Evolutionary conservation across 1,140 invertebrate species (phyloP), one percentile per base, ranked within the genome.

Genomic region (Zaprionus inermis): DNA sequence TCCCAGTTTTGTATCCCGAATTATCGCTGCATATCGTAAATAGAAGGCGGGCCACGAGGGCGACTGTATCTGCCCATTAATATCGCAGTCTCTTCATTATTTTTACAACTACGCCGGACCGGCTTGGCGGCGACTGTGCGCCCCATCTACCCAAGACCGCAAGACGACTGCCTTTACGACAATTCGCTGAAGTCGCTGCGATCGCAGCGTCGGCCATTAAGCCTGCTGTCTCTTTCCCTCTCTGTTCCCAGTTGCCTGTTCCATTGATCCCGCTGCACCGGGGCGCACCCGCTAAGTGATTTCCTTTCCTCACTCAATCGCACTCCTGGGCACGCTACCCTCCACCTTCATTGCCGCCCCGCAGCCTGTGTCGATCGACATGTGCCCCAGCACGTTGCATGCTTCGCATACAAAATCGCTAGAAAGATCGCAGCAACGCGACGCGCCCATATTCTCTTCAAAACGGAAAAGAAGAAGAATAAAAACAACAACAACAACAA

Each of bases 11-110:
- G 79, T 88, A 44, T 73, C 71, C 63, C 84, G 77, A 81, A 83
- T 89, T 88, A 88, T 89, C 83, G 80, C 75, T 68, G 83, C 84
- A 88, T 89, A 44, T 44, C 38, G 38, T 44, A 89, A 80, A 88
- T 88, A 89, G 88, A 68, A 67, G 28, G 34, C 55, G 46, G 20
- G 30, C 46, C 12, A 67, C 66, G 61, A 67, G 72, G 72, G 71
- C 32, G 60, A 54, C 34, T 18, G 22, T 55, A 49, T 55, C 30
- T 55, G 38, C 44, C 59, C 46, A 32, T 54, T 36, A 24, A 46
- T 55, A 72, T 60, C 32, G 32, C 12, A 11, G 58, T 58, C 22
- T 46, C 56, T 63, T 59, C 57, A 61, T 66, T 79, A 69, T 75
- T 82, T 78, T 78, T 73, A 75, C 67, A 85, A 72, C 74, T 61